These are phyloP conservation scores for Neopipo cinnamomea DNA, from an alignment of 2,113 vertebrate species.

Conservation along the genomic window DNA sequence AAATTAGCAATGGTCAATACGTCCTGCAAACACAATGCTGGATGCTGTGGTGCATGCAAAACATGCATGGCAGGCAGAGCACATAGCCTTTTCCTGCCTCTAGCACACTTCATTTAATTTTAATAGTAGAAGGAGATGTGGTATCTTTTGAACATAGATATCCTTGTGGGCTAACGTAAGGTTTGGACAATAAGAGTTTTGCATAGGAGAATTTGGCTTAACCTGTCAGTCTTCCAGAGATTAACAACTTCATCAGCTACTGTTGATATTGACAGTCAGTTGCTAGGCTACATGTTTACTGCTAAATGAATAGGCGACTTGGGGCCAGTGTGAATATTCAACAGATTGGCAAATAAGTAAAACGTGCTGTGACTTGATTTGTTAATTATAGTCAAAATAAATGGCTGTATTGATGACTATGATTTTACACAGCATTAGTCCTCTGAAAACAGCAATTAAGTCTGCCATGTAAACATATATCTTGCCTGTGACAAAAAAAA, in stretches of 20 bases:
- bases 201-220: conserved; percentile 47
- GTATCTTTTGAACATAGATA: conserved; percentile 64
- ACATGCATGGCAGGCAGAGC: conserved; percentile 47
- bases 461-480: conserved; percentile 63
- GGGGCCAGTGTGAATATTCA: conserved; percentile 79
- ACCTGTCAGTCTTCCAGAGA: conserved; percentile 75
- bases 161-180: conserved; percentile 57
- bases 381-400: conserved; percentile 72
- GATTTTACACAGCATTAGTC: conserved; percentile 68
- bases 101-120: conserved; percentile 75
- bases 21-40: conserved; percentile 45
- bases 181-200: conserved; percentile 62
- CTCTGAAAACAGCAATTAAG: conserved; percentile 59
- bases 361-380: conserved; percentile 82
- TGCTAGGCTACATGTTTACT: conserved; percentile 82
- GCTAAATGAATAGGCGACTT: conserved; percentile 76
- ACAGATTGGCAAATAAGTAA: conserved; percentile 83
- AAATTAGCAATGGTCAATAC: conserved; percentile 67
- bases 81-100: conserved; percentile 70
- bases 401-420: conserved; percentile 76
- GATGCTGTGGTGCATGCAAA: conserved; percentile 23
- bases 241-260: conserved; percentile 82
- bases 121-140: conserved; percentile 67
- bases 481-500: conserved; percentile 58
- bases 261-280: conserved; percentile 85